Conservation (phyloP, 2,888 invertebrate species). For the Penaeus monodon region DNA sequence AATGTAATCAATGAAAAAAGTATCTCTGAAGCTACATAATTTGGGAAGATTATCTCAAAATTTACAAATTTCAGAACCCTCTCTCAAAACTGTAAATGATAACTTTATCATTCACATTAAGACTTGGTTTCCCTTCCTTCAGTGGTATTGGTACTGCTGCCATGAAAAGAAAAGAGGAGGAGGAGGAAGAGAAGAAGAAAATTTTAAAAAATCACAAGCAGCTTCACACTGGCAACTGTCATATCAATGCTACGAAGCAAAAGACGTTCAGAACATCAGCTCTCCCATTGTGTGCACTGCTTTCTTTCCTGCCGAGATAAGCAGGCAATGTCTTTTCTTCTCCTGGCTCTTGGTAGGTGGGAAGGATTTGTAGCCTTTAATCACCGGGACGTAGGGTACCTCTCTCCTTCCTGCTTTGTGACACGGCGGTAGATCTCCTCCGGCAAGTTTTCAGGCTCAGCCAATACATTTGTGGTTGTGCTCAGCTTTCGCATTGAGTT, state of each 20-base stretch:
- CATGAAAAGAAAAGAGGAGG: too few relatives aligned
- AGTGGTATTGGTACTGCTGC: too few relatives aligned
- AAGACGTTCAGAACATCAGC: too few relatives aligned
- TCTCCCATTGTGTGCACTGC: too few relatives aligned
- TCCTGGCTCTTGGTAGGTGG: not conserved
- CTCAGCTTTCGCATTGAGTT: slow-evolving; percentile 91
- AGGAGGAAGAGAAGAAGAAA: too few relatives aligned
- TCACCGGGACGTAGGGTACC: slow-evolving; percentile 39
- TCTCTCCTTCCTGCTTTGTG: slow-evolving; percentile 62
- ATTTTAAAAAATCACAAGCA: too few relatives aligned
- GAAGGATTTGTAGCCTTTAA: slow-evolving; percentile 20
- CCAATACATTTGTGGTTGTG: slow-evolving; percentile 91
- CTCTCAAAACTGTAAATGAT: too few relatives aligned
- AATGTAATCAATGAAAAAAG: not conserved
- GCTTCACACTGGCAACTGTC: too few relatives aligned
- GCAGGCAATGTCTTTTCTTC: not conserved
- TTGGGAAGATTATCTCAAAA: not conserved
- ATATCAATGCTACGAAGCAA: too few relatives aligned
- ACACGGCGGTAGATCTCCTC: slow-evolving; percentile 89
- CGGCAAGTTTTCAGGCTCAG: slow-evolving; percentile 87
- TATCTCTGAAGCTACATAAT: not conserved
- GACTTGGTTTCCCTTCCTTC: too few relatives aligned
- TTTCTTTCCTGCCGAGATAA: slow-evolving; percentile 1
- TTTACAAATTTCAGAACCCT: too few relatives aligned
- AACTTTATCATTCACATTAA: too few relatives aligned